Conservation (phyloP, 2,113 vertebrate genomes). For the Poecile atricapillus region DNA sequence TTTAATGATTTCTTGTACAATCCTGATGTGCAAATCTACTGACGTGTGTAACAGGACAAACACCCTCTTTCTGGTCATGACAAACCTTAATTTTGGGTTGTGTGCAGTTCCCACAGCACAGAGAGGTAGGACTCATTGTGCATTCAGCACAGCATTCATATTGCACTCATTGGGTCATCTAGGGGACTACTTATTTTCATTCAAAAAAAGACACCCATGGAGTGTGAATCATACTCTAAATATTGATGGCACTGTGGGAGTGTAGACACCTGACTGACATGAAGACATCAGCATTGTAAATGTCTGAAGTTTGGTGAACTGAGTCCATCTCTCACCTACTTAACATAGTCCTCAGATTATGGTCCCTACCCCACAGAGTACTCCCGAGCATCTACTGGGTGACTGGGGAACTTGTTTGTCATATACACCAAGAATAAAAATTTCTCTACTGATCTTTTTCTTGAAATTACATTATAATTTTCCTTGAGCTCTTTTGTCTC, state of each 20-base stretch:
- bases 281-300: not conserved
- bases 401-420: not conserved
- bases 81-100: conserved; percentile 6
- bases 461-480: not conserved
- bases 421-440: not conserved
- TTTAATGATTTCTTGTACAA: conserved; percentile 35
- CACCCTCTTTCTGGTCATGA: not conserved
- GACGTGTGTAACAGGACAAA: conserved; percentile 8
- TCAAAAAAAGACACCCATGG: not conserved
- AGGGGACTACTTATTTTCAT: not conserved
- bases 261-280: not conserved
- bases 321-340: not conserved
- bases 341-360: not conserved
- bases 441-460: not conserved
- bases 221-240: not conserved
- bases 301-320: not conserved
- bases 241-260: not conserved
- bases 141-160: not conserved
- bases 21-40: not conserved
- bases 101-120: not conserved
- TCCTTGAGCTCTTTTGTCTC: not conserved
- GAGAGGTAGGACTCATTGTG: not conserved
- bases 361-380: not conserved
- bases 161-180: not conserved
- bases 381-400: not conserved